Percentiles rank a stretch among this genome's conserved stretches.
Conservation (phyloP, 2,888 invertebrate genomes). For the Lasioglossum pauxillum region DNA sequence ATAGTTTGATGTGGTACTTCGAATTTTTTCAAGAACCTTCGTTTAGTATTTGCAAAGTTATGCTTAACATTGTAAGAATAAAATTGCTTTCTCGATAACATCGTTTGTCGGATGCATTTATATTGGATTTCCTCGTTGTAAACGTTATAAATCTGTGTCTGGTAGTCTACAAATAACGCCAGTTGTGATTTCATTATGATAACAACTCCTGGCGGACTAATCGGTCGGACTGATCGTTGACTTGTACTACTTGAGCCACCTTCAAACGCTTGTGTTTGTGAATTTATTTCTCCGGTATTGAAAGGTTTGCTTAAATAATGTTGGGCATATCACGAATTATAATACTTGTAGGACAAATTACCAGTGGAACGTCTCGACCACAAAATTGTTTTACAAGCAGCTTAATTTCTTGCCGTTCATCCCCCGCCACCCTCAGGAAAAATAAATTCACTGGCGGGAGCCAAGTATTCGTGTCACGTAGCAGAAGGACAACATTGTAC, state of each 20-base stretch:
- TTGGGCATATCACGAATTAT: no score
- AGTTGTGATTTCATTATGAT: not conserved
- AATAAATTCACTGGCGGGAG: conserved; percentile 27
- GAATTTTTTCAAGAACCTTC: not conserved
- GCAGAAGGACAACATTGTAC: conserved; percentile 58
- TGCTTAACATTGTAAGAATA: not conserved
- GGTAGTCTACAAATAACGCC: not conserved
- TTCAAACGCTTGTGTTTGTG: not conserved
- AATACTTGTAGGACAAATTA: not conserved
- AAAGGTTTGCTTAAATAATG: not conserved
- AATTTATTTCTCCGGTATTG: not conserved
- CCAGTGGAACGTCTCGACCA: conserved; percentile 18
- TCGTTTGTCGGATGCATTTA: not conserved
- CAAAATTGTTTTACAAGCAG: conserved; percentile 38
- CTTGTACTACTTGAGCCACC: not conserved
- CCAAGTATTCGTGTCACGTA: conserved; percentile 65
- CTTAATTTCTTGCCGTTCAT: conserved; percentile 41
- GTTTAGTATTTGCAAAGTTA: not conserved
- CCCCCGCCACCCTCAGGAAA: not conserved
- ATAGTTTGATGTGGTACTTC: not conserved
- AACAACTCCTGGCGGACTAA: not conserved
- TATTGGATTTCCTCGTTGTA: not conserved
- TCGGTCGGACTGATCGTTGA: not conserved
- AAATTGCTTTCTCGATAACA: not conserved
- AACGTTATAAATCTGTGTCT: not conserved